Percentiles rank a stretch among this genome's conserved stretches.
Evolutionary conservation across 2,888 invertebrate species (phyloP).

Genomic region (Meta bourneti): DNA sequence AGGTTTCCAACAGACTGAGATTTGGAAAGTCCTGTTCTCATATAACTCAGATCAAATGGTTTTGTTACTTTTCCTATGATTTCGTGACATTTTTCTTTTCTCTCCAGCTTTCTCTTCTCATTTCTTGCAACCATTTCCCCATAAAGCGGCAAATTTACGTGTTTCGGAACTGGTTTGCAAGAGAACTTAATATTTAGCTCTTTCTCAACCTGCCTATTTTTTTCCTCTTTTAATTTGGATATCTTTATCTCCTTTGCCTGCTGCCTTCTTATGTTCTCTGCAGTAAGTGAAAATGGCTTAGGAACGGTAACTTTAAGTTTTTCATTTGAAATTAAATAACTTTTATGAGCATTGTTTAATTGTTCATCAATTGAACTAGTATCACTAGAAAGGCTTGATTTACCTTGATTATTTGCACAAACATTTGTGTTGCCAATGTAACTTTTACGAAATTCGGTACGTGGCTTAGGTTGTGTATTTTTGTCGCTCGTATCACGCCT

Average conservation of each 20-base stretch:
- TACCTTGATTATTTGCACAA: background rate
- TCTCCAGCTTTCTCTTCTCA: slow-evolving; percentile 52
- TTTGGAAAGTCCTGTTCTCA: background rate
- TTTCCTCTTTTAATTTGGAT: slow-evolving; percentile 51
- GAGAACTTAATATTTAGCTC: slow-evolving; percentile 44
- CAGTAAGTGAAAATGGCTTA: slow-evolving; percentile 51
- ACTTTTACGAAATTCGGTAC: slow-evolving; percentile 3
- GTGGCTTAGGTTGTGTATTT: slow-evolving; percentile 11
- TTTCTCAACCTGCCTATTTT: slow-evolving; percentile 34
- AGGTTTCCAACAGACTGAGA: background rate
- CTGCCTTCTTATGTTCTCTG: slow-evolving; percentile 10
- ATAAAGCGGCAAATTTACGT: slow-evolving; percentile 64
- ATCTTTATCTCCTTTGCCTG: slow-evolving; percentile 42
- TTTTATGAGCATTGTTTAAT: background rate
- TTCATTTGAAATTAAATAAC: background rate
- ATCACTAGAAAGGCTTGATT: background rate
- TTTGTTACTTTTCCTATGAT: slow-evolving; percentile 21
- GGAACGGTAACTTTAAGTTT: slow-evolving; percentile 56
- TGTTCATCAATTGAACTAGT: background rate
- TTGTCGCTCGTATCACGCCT: background rate
- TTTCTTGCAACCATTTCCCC: slow-evolving; percentile 52
- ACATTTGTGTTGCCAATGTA: too few species aligned
- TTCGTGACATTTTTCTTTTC: slow-evolving; percentile 54
- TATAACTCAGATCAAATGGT: slow-evolving; percentile 38
- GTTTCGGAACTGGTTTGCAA: slow-evolving; percentile 69